phyloP scores from a whole-genome alignment of 2,888 invertebrate species.

The Xylocampa areola region DNA sequence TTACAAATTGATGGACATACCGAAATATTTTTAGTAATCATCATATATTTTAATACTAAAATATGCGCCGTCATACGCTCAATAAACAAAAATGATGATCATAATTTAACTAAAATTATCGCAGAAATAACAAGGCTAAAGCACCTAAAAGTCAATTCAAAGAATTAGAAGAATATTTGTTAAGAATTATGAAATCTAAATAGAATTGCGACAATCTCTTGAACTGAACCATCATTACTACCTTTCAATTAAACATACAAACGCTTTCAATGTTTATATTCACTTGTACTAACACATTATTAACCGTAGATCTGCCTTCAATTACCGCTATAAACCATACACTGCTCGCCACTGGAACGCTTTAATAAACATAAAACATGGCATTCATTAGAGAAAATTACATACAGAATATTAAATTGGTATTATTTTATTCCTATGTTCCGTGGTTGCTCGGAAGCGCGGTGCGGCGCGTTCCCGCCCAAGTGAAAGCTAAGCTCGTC shows the following conservation, averaged over 20 bases:
- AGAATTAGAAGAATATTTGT: conserved; percentile 1
- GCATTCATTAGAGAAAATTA: conserved; percentile 39
- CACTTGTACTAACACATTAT: conserved; percentile 16
- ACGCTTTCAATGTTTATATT: conserved; percentile 46
- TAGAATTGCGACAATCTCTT: conserved; percentile 20
- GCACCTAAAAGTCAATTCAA: neutral
- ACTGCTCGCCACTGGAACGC: conserved; percentile 27
- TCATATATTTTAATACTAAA: too few relatives aligned
- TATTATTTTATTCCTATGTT: conserved; percentile 10
- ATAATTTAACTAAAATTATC: neutral
- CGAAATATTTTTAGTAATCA: conserved; percentile 35
- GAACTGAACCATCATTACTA: conserved; percentile 23
- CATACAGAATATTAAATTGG: conserved; percentile 19
- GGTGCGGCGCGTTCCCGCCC: conserved; percentile 70
- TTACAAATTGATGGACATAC: neutral
- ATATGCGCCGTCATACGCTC: conserved; percentile 34
- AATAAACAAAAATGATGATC: conserved; percentile 36
- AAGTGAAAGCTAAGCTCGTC: conserved; percentile 88
- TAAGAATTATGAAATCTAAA: conserved; percentile 15
- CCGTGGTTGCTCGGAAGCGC: conserved; percentile 47
- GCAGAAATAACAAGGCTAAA: neutral
- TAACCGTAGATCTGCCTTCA: conserved; percentile 34
- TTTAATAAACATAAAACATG: conserved; percentile 47
- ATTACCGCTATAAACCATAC: conserved; percentile 36
- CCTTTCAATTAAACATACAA: conserved; percentile 30